A percentile compares a stretch with the other conserved stretches of the same genome.
These are phyloP conservation scores for Leistus spinibarbis DNA, from an alignment of 2,888 invertebrate genomes.

Conservation along the genomic window DNA sequence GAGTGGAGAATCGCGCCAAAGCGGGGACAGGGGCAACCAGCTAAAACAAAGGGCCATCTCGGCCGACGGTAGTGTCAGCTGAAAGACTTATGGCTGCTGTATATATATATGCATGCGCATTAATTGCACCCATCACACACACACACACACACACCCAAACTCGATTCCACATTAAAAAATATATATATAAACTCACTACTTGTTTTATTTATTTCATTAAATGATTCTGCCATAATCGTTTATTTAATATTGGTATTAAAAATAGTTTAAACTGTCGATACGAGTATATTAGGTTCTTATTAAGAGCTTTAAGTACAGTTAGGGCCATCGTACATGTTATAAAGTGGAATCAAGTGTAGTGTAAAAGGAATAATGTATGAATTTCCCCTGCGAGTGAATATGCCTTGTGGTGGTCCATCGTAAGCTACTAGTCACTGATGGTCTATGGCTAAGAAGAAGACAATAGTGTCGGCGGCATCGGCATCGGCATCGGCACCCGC, in stretches of 20 bases:
- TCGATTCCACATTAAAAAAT: neutral
- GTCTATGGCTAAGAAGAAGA: neutral
- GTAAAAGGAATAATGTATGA: neutral
- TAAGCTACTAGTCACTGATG: neutral
- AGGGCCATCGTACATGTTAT: too few relatives aligned
- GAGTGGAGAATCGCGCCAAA: neutral
- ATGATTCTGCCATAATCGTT: too few relatives aligned
- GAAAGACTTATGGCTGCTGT: slow-evolving; percentile 33
- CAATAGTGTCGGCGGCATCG: slow-evolving; percentile 45
- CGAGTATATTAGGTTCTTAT: too few relatives aligned
- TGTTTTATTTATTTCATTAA: too few relatives aligned
- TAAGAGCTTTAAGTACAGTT: too few relatives aligned
- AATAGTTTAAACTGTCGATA: too few relatives aligned
- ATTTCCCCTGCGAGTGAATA: neutral
- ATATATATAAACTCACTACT: too few relatives aligned
- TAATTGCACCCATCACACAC: slow-evolving; percentile 29
- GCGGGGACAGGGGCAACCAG: neutral
- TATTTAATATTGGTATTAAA: too few relatives aligned
- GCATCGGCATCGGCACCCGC: too few relatives aligned
- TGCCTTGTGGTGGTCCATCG: neutral
- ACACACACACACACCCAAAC: neutral
- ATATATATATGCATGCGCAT: slow-evolving; percentile 14
- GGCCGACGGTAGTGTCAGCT: slow-evolving; percentile 13
- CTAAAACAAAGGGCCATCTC: slow-evolving; percentile 24
- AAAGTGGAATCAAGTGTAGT: neutral